Evolutionary conservation across 92 coral and sea anemone species (phyloP).

Genomic region (Parazoanthus atlanticus): DNA sequence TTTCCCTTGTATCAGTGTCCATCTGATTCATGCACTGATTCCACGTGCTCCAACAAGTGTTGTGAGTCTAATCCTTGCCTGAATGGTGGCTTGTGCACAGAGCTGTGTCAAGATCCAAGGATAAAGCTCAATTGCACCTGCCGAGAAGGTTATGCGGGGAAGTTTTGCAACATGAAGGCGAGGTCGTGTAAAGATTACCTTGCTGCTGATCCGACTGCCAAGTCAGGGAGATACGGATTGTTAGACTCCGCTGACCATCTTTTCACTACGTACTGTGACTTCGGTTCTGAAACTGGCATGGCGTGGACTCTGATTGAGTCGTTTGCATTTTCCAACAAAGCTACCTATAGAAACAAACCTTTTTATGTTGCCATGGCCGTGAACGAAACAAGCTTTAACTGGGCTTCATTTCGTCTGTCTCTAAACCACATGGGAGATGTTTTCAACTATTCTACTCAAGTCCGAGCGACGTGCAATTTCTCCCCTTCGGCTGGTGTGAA

Average conservation of each 20-base stretch:
- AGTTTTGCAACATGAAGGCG: slow-evolving; percentile 35
- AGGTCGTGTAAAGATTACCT: slow-evolving; percentile 40
- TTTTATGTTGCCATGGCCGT: no score
- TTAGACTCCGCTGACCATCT: slow-evolving; percentile 13
- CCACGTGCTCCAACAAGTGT: slow-evolving; percentile 52
- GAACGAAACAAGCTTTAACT: no score
- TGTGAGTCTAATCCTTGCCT: slow-evolving; percentile 49
- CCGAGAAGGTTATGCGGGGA: slow-evolving; percentile 40
- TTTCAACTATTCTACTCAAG: no score
- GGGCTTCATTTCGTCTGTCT: no score
- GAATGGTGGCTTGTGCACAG: slow-evolving; percentile 59
- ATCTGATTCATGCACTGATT: not conserved
- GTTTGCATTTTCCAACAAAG: no score
- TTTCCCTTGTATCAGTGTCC: no score
- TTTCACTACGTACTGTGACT: slow-evolving; percentile 46
- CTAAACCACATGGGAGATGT: no score
- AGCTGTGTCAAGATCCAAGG: slow-evolving; percentile 46
- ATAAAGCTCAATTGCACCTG: slow-evolving; percentile 55
- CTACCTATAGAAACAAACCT: no score
- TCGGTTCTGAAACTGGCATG: slow-evolving; percentile 43
- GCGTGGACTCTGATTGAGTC: slow-evolving; percentile 50
- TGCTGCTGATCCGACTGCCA: not conserved
- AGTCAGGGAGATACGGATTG: slow-evolving; percentile 46
- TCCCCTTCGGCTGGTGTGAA: no score
- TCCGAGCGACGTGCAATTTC: no score